Evolutionary conservation across 2,888 invertebrate species (phyloP).

Genomic region (Athalia rosae): DNA sequence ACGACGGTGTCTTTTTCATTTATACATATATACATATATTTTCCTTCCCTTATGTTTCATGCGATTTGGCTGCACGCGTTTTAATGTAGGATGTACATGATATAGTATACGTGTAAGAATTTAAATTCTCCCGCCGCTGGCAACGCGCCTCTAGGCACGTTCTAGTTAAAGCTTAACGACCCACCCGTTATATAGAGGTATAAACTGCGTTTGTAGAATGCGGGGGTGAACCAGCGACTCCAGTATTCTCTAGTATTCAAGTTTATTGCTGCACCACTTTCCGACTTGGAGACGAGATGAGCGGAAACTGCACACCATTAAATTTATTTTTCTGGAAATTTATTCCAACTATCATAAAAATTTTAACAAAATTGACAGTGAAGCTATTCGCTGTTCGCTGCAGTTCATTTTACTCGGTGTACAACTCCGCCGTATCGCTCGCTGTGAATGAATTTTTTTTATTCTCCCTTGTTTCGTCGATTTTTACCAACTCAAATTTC

Average conservation of each 20-base stretch:
- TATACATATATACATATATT: too few relatives aligned
- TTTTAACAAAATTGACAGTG: slow-evolving; percentile 37
- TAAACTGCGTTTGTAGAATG: slow-evolving; percentile 44
- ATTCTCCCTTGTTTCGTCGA: background rate
- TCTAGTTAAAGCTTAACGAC: slow-evolving; percentile 23
- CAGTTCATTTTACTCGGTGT: slow-evolving; percentile 5
- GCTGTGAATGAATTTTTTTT: background rate
- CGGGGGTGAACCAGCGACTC: slow-evolving; percentile 31
- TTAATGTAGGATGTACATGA: too few relatives aligned
- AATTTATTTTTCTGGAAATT: slow-evolving; percentile 40
- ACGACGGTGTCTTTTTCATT: too few relatives aligned
- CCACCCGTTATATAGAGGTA: slow-evolving; percentile 36
- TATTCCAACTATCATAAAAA: slow-evolving; percentile 14
- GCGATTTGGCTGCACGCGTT: too few relatives aligned
- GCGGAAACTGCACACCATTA: slow-evolving; percentile 41
- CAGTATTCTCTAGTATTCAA: slow-evolving; percentile 42
- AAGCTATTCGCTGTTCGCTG: background rate
- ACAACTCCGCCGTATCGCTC: background rate
- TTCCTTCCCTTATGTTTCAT: too few relatives aligned
- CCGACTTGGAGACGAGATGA: slow-evolving; percentile 39
- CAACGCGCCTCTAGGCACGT: background rate
- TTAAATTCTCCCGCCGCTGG: background rate
- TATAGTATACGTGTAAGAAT: background rate
- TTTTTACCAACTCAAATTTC: too few relatives aligned
- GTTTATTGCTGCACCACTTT: slow-evolving; percentile 40